Evolutionary conservation across 1,140 invertebrate genomes (phyloP).

Genomic region (Galleria mellonella): DNA sequence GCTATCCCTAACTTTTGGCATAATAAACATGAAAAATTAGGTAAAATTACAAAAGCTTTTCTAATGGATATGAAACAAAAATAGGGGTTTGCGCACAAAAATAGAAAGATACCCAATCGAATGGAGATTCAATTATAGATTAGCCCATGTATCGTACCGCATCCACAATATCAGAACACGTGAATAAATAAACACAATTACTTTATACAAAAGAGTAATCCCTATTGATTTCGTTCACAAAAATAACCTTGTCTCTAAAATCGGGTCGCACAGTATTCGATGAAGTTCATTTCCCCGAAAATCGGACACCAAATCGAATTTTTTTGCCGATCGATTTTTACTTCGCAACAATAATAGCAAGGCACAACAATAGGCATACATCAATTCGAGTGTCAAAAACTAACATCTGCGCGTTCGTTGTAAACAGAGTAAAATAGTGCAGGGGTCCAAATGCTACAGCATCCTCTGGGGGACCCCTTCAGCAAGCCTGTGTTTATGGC

Average conservation of each 20-base stretch:
- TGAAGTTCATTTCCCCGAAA: slow-evolving; percentile 41
- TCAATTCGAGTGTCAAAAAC: slow-evolving; percentile 73
- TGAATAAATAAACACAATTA: slow-evolving; percentile 74
- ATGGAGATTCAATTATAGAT: slow-evolving; percentile 73
- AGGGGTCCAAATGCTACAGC: slow-evolving; percentile 31
- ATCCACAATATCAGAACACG: slow-evolving; percentile 58
- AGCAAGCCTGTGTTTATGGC: slow-evolving; percentile 61
- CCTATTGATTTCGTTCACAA: slow-evolving; percentile 50
- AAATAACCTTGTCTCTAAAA: slow-evolving; percentile 34
- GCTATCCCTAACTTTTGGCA: too few relatives aligned
- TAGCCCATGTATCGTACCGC: slow-evolving; percentile 58
- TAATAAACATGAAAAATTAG: too few relatives aligned
- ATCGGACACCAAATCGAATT: slow-evolving; percentile 38
- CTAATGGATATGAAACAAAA: slow-evolving; percentile 12
- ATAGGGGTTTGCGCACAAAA: slow-evolving; percentile 25
- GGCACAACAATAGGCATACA: slow-evolving; percentile 62
- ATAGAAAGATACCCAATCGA: slow-evolving; percentile 54
- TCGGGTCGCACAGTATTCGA: slow-evolving; percentile 33
- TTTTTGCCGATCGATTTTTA: slow-evolving; percentile 52
- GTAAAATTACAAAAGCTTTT: slow-evolving; percentile 5
- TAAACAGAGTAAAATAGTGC: slow-evolving; percentile 57
- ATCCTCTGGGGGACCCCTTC: slow-evolving; percentile 51
- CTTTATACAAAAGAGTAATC: slow-evolving; percentile 62
- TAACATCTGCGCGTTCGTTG: slow-evolving; percentile 69
- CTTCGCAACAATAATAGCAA: slow-evolving; percentile 51